Evolutionary conservation across 1,140 invertebrate genomes (phyloP).

Genomic region (Leptinotarsa undecemlineata): DNA sequence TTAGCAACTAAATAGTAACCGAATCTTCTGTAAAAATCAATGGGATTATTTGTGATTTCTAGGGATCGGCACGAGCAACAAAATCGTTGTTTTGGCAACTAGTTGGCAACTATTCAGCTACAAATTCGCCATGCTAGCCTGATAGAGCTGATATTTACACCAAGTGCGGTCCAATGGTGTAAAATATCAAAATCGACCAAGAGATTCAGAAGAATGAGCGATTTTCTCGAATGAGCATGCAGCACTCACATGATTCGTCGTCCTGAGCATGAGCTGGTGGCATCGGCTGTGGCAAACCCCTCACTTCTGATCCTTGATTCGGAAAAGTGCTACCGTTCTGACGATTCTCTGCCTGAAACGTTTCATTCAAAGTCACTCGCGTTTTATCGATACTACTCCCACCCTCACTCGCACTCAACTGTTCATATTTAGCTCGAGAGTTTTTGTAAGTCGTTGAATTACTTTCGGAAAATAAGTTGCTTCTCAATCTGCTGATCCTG

Average conservation of each 20-base stretch:
- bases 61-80: too few species aligned
- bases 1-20: too few species aligned
- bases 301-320: neutral
- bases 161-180: too few species aligned
- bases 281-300: slow-evolving; percentile 33
- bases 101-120: too few species aligned
- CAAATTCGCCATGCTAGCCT: too few species aligned
- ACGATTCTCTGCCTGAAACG: neutral
- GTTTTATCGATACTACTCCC: neutral
- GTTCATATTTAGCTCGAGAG: neutral
- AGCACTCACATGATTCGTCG: slow-evolving; percentile 14
- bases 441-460: slow-evolving; percentile 20
- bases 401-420: neutral
- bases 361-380: slow-evolving; percentile 20
- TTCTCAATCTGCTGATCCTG: slow-evolving; percentile 1
- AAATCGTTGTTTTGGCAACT: too few species aligned
- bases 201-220: too few species aligned
- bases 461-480: slow-evolving; percentile 1
- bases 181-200: too few species aligned
- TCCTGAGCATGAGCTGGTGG: slow-evolving; percentile 38
- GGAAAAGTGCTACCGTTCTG: slow-evolving; percentile 1
- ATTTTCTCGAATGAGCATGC: neutral
- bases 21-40: too few species aligned
- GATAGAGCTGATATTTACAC: too few species aligned
- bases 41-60: too few species aligned